Conservation (phyloP, 2,113 vertebrate species). For the Mustela nigripes region DNA sequence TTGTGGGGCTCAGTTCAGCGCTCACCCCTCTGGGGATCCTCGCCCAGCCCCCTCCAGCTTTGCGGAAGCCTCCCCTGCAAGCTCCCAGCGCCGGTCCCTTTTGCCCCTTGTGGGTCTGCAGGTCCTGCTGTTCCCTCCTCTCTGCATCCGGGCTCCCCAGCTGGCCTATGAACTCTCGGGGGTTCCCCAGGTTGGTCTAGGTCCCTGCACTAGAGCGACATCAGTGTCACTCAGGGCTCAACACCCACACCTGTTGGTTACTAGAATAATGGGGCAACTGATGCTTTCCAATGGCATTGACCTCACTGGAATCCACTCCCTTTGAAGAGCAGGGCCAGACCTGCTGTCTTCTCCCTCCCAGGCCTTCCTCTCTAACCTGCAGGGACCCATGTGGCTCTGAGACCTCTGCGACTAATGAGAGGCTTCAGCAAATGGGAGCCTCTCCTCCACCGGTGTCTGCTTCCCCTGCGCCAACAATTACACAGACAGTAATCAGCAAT, state of each 20-base stretch:
- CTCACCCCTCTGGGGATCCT: not conserved
- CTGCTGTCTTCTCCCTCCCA: not conserved
- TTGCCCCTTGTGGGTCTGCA: not conserved
- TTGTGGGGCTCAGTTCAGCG: not conserved
- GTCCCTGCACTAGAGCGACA: not conserved
- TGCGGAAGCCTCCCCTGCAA: not conserved
- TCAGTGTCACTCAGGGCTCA: rapidly evolving
- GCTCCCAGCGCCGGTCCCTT: not conserved
- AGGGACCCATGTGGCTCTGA: rapidly evolving
- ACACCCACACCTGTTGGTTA: rapidly evolving
- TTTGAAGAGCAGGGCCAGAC: not conserved
- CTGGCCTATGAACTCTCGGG: not conserved
- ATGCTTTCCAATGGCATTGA: rapidly evolving
- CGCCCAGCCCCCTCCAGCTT: not conserved
- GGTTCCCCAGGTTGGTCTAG: not conserved
- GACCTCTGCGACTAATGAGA: not conserved
- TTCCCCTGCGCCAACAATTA: not conserved
- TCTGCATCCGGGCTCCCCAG: not conserved
- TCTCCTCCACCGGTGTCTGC: not conserved
- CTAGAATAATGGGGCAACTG: not conserved
- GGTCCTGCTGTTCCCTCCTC: not conserved
- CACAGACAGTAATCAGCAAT: not conserved
- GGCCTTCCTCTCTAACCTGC: not conserved
- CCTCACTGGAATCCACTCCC: too few species aligned
- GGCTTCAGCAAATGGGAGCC: not conserved